Percentiles rank a stretch among this genome's conserved stretches.
Conservation (phyloP, 2,797 vertebrate species). For the Neosilurus mollespiculum region DNA sequence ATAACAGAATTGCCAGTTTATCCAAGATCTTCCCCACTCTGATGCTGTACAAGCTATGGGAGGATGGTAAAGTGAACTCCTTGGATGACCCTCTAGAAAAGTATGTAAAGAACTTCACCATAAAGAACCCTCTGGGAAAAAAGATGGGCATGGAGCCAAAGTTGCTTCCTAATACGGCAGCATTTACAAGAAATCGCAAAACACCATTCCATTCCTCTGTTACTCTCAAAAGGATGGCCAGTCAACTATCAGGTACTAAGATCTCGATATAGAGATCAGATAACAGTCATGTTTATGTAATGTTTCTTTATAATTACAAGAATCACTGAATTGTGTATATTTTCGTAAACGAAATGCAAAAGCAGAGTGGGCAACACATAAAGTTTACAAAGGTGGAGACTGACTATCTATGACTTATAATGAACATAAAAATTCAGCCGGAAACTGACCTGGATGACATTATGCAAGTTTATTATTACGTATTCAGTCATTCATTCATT, state of each 20-base stretch:
- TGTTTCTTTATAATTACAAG: not conserved
- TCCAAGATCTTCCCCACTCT: constrained; percentile 83
- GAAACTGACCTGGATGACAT: not conserved
- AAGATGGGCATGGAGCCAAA: constrained; percentile 38
- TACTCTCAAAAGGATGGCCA: constrained; percentile 82
- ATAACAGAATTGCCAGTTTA: constrained; percentile 76
- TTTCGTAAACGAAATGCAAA: not conserved
- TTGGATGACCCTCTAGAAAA: constrained; percentile 80
- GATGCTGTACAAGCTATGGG: constrained; percentile 83
- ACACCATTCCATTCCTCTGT: constrained; percentile 63
- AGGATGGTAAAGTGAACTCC: constrained; percentile 76
- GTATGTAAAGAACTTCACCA: constrained; percentile 73
- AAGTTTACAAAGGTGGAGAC: not conserved
- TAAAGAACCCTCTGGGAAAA: constrained; percentile 81
- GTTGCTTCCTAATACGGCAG: not conserved
- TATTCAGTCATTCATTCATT: too few species aligned
- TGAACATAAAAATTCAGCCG: not conserved
- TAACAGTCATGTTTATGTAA: not conserved
- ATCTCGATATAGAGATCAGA: not conserved
- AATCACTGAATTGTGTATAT: not conserved
- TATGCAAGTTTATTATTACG: constrained; percentile 1
- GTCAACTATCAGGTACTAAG: constrained; percentile 80
- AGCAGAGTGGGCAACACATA: not conserved
- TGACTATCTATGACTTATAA: not conserved
- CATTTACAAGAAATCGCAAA: constrained; percentile 60